Percentiles rank a stretch among this genome's conserved stretches.
Evolutionary conservation across 1,140 invertebrate genomes (phyloP).

Genomic region (Atopsyche davidsoni): DNA sequence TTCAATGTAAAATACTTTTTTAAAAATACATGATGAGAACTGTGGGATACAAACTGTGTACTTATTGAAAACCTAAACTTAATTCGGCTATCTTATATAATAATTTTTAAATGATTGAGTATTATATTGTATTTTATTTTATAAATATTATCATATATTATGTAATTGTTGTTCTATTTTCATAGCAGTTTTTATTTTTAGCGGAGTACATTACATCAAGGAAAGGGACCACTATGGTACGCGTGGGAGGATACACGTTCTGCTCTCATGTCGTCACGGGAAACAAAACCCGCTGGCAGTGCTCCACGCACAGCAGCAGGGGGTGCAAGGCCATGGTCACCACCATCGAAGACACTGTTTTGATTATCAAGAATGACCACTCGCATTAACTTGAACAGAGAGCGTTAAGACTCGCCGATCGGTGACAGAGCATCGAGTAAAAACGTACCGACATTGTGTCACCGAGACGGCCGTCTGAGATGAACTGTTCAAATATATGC

Average conservation of each 20-base stretch:
- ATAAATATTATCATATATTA: slow-evolving; percentile 1
- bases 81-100: too few species aligned
- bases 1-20: too few species aligned
- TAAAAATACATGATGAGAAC: too few species aligned
- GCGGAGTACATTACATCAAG: slow-evolving; percentile 29
- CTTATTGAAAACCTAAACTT: too few species aligned
- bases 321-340: slow-evolving; percentile 25
- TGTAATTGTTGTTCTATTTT: background rate
- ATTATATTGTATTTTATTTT: background rate
- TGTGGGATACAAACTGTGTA: too few species aligned
- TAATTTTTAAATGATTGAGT: background rate
- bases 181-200: slow-evolving; percentile 10
- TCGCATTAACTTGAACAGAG: too few species aligned
- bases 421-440: too few species aligned
- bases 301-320: slow-evolving; percentile 34
- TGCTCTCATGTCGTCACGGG: slow-evolving; percentile 14
- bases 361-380: slow-evolving; percentile 15
- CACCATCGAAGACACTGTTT: background rate
- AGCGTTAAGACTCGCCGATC: too few species aligned
- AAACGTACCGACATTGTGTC: too few species aligned
- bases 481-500: too few species aligned
- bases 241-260: slow-evolving; percentile 32
- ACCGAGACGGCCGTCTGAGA: too few species aligned
- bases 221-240: slow-evolving; percentile 31
- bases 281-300: slow-evolving; percentile 30